Evolutionary conservation across 2,113 vertebrate genomes (phyloP).

Genomic region (Grammomys surdaster): DNA sequence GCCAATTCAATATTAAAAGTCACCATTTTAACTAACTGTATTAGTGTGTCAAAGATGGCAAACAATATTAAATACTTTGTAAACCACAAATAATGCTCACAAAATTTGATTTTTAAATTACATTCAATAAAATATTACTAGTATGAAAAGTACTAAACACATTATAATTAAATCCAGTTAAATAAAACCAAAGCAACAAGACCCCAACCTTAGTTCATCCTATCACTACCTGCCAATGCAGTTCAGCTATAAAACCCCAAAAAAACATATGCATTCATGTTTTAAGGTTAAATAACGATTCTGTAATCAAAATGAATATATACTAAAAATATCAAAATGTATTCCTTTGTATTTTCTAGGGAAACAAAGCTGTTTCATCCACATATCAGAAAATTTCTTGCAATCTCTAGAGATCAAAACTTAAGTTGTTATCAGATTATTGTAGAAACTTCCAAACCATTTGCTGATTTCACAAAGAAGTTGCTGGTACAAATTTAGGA

Average conservation of each 20-base stretch:
- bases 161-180: slow-evolving; percentile 60
- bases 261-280: slow-evolving; percentile 30
- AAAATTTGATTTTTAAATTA: slow-evolving; percentile 55
- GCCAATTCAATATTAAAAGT: slow-evolving; percentile 69
- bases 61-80: slow-evolving; percentile 60
- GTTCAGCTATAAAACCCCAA: slow-evolving; percentile 38
- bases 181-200: neutral
- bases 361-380: slow-evolving; percentile 30
- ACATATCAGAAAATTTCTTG: slow-evolving; percentile 17
- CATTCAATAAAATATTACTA: slow-evolving; percentile 51
- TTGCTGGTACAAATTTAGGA: slow-evolving; percentile 4
- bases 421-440: slow-evolving; percentile 18
- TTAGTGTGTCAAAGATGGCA: slow-evolving; percentile 68
- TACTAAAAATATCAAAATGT: slow-evolving; percentile 30
- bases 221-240: neutral
- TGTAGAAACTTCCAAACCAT: slow-evolving; percentile 29
- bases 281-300: slow-evolving; percentile 31
- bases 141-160: slow-evolving; percentile 53
- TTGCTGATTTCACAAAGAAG: slow-evolving; percentile 37
- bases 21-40: slow-evolving; percentile 58
- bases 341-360: slow-evolving; percentile 27
- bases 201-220: neutral
- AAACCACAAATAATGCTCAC: slow-evolving; percentile 38
- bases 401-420: slow-evolving; percentile 1
- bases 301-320: slow-evolving; percentile 42